Percentiles rank a stretch among this genome's conserved stretches.
Evolutionary conservation across 2,888 invertebrate species (phyloP).

Genomic region (Temnothorax unifasciatus): DNA sequence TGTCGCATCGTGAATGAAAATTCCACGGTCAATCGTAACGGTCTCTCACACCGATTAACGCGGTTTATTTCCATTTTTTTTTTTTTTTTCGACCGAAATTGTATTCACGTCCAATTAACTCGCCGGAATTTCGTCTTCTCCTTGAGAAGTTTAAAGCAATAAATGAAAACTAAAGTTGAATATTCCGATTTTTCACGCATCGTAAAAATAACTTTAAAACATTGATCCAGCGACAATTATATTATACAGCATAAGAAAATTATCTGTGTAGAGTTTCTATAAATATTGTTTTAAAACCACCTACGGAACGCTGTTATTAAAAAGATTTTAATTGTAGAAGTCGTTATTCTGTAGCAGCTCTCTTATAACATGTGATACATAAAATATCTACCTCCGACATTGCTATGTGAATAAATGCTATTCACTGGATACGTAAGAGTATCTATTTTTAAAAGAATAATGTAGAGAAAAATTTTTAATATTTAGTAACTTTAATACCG

Average conservation of each 20-base stretch:
- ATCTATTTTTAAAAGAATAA: neutral
- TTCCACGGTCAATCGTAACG: neutral
- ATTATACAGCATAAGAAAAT: neutral
- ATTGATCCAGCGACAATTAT: neutral
- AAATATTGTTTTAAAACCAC: neutral
- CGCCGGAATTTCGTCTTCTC: constrained; percentile 15
- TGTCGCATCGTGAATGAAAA: constrained; percentile 20
- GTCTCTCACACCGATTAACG: constrained; percentile 1
- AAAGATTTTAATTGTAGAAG: neutral
- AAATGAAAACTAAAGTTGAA: neutral
- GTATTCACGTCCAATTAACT: constrained; percentile 12
- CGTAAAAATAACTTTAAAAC: neutral
- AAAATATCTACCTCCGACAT: neutral
- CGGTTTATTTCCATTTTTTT: constrained; percentile 9
- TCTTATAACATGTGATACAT: neutral
- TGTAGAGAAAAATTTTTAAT: neutral
- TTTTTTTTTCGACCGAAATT: neutral
- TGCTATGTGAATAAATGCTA: neutral
- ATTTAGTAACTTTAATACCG: neutral
- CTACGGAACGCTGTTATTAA: neutral
- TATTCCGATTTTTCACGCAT: neutral
- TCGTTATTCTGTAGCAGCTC: neutral
- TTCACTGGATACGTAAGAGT: neutral
- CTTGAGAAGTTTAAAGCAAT: neutral
- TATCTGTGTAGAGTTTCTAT: neutral